These are phyloP conservation scores for Propithecus coquereli DNA, from an alignment of 2,113 vertebrate species.

Conservation along the genomic window DNA sequence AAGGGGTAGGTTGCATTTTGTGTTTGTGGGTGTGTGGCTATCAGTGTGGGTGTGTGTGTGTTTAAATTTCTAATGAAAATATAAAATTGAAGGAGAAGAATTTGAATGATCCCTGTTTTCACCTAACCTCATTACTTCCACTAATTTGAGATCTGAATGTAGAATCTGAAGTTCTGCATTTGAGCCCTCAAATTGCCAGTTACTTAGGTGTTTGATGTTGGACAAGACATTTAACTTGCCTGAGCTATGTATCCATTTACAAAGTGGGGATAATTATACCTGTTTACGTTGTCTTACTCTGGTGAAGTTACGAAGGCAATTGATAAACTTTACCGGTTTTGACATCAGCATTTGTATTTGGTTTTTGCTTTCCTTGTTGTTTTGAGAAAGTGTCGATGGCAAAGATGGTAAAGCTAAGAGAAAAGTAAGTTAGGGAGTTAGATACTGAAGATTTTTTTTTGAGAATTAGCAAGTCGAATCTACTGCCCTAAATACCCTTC, in stretches of 20 bases:
- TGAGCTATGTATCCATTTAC: not conserved
- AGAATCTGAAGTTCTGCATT: not conserved
- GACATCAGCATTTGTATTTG: not conserved
- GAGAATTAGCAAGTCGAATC: not conserved
- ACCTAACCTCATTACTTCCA: not conserved
- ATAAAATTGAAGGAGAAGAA: not conserved
- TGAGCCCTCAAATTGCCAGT: not conserved
- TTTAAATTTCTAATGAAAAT: not conserved
- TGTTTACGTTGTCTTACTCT: not conserved
- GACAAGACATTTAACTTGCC: not conserved
- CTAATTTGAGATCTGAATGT: not conserved
- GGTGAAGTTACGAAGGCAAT: not conserved
- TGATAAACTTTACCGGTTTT: not conserved
- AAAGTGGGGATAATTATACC: not conserved
- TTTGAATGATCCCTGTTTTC: not conserved
- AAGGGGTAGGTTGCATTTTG: slow-evolving; percentile 88
- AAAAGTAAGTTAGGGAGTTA: not conserved
- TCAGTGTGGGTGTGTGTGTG: not conserved
- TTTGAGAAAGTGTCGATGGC: not conserved
- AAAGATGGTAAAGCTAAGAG: not conserved
- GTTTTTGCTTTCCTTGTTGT: not conserved
- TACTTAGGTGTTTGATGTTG: not conserved
- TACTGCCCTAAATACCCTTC: not conserved
- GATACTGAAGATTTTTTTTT: not conserved
- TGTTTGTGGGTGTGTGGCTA: not conserved